Percentiles rank a stretch among this genome's conserved stretches.
Evolutionary conservation across 1,140 invertebrate species (phyloP).

Genomic region (Planococcus citri): DNA sequence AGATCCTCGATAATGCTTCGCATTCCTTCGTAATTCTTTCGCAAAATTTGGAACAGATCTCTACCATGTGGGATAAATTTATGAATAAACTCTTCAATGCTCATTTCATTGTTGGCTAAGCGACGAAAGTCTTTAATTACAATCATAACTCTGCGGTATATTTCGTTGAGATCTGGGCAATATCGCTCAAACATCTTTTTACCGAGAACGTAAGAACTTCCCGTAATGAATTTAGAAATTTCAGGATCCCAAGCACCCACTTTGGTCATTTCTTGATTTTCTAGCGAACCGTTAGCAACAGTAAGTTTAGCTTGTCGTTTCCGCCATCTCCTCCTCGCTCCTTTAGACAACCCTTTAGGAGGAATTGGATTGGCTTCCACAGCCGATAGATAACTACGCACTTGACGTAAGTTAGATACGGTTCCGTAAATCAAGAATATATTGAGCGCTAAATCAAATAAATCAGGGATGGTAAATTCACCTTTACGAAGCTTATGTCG

Average conservation of each 20-base stretch:
- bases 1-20: background rate
- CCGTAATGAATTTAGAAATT: too few species aligned
- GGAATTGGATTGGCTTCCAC: background rate
- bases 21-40: background rate
- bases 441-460: background rate
- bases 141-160: too few species aligned
- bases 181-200: too few species aligned
- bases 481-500: background rate
- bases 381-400: background rate
- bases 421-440: background rate
- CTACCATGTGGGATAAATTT: background rate
- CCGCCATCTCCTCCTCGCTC: background rate
- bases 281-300: too few species aligned
- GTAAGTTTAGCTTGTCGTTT: background rate
- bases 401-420: background rate
- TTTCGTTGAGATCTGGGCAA: too few species aligned
- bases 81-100: background rate
- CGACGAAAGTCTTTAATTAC: too few species aligned
- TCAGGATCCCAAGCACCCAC: too few species aligned
- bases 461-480: background rate
- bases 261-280: too few species aligned
- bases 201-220: too few species aligned
- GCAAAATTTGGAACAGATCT: background rate
- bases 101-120: too few species aligned
- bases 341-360: background rate